Evolutionary conservation across 2,113 vertebrate genomes (phyloP), one percentile per base, ranked within the genome.

Genomic region (Gopherus evgoodei): DNA sequence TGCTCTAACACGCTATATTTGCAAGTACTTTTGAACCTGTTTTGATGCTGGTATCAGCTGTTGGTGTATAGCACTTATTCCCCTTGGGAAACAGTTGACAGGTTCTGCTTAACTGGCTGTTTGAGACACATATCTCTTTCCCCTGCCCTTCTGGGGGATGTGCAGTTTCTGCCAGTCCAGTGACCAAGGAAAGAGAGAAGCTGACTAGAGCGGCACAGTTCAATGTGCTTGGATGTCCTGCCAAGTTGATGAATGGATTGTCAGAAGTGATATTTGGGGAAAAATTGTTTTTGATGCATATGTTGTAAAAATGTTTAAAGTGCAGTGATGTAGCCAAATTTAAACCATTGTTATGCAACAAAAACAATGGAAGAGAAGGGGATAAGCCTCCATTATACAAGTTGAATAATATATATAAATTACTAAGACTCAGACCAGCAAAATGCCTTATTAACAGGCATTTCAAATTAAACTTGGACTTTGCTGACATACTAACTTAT

Each of bases 51-150:
- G 52, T 25, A 88, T 72, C 84, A 2, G 1, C 11, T 29, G 11
- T 49, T 87, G 14, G n/a, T 87, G 76, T 29, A 83, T 9, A 81
- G 42, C 75, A 78, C 7, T 83, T 25, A 12, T 24, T 86, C 65
- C 89, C 47, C 57, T 38, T 62, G 87, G 47, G 11, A 80, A 87
- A 65, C 75, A 14, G 57, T 13, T 90, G 81, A 78, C 91, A 94
- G 54, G 22, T 79, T 94, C 62, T 85, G 75, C 42, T 88, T 95
- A 90, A 81, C 44, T 57, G 47, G 50, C 81, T 94, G n/a, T 17
- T 62, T 84, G 72, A 52, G 89, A 72, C 35, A 11, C 2, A 72
- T 6, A 24, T 59, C n/a, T 76, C 69, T 88, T 80, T 84, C 25
- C 1, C 25, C 4, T 22, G 54, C 90, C 75, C 81, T 91, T 50